Percentiles rank a stretch among this genome's conserved stretches.
These are phyloP conservation scores for Palloptera scutellata DNA, from an alignment of 2,888 invertebrate genomes.

Conservation along the genomic window DNA sequence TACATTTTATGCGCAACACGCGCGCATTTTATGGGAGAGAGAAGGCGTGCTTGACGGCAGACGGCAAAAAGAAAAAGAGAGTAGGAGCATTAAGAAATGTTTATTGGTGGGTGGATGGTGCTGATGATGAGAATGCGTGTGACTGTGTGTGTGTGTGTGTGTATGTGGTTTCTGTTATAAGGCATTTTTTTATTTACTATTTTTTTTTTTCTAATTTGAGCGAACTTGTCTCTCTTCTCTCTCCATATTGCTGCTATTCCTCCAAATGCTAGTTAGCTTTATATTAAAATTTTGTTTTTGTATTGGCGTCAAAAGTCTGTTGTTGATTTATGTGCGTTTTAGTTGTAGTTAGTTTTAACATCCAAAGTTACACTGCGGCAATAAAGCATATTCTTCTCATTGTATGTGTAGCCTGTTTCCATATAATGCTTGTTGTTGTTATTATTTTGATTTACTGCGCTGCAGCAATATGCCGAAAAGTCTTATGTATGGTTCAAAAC, in stretches of 20 bases:
- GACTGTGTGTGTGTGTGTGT: slow-evolving; percentile 2
- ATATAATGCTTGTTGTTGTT: not conserved
- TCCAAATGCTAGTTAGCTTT: not conserved
- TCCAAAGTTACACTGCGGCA: slow-evolving; percentile 6
- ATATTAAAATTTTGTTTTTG: not conserved
- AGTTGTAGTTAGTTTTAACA: slow-evolving; percentile 14
- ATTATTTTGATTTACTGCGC: not conserved
- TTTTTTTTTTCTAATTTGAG: no score
- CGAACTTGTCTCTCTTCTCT: no score
- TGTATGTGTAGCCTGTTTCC: not conserved
- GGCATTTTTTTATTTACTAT: not conserved
- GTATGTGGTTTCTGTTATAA: not conserved
- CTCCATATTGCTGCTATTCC: no score
- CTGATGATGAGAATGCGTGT: not conserved
- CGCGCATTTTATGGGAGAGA: slow-evolving; percentile 2
- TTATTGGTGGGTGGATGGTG: not conserved
- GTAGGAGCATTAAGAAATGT: not conserved
- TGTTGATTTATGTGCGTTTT: slow-evolving; percentile 26
- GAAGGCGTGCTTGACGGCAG: no score
- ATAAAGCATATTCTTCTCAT: no score
- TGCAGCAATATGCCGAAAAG: no score
- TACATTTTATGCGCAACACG: slow-evolving; percentile 29
- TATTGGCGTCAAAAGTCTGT: slow-evolving; percentile 27
- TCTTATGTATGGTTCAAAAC: no score
- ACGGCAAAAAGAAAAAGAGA: no score